A percentile compares a stretch with the other conserved stretches of the same genome.
Conservation (phyloP, 2,797 vertebrate species). For the Pterois miles region DNA sequence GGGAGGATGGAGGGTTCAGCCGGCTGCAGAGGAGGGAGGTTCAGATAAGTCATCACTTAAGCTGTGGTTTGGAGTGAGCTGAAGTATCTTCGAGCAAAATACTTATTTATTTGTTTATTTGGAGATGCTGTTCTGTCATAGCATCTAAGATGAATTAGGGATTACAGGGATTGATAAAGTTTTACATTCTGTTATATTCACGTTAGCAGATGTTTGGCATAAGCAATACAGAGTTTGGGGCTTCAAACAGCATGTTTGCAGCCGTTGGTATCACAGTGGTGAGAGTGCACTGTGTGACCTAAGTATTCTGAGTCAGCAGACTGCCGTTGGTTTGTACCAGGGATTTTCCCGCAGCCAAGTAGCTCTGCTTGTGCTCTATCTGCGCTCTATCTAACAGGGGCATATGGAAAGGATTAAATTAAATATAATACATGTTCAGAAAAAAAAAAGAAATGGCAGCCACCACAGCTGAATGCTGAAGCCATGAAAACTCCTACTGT, state of each 20-base stretch:
- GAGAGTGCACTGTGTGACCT: conserved; percentile 54
- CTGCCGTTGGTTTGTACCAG: conserved; percentile 54
- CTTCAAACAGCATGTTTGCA: not conserved
- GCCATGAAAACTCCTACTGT: conserved; percentile 19
- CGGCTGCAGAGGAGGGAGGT: conserved; percentile 23
- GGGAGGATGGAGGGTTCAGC: conserved; percentile 40
- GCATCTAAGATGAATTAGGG: not conserved
- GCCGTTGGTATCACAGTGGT: conserved; percentile 12
- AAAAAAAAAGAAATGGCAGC: conserved; percentile 15
- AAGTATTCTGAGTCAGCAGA: conserved; percentile 62
- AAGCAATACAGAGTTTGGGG: not conserved
- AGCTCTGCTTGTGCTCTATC: conserved; percentile 47
- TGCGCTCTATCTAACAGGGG: conserved; percentile 45
- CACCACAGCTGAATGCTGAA: conserved; percentile 32
- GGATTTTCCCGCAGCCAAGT: conserved; percentile 59
- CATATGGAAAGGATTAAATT: conserved; percentile 69
- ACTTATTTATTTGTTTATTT: not conserved
- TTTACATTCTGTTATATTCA: not conserved
- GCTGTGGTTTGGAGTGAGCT: conserved; percentile 17
- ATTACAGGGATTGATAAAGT: not conserved
- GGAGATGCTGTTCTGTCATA: not conserved
- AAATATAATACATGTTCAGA: conserved; percentile 40
- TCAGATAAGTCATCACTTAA: conserved; percentile 26
- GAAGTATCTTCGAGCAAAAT: not conserved
- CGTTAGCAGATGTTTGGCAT: not conserved